Evolutionary conservation across 2,113 vertebrate species (phyloP).

Genomic region (Tor tambroides): DNA sequence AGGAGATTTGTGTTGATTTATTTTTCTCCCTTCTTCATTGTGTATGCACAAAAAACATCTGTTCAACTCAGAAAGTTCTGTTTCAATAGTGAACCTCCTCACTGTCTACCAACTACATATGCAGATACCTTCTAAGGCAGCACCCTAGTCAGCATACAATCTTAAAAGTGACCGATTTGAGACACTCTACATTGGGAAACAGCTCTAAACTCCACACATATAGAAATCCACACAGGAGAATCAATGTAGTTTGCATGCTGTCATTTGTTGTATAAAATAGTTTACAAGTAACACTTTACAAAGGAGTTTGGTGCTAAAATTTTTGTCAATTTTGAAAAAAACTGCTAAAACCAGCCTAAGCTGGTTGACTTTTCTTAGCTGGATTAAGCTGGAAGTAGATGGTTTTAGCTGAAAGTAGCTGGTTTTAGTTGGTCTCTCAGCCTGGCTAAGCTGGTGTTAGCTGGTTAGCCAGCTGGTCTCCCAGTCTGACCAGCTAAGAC

Average conservation of each 20-base stretch:
- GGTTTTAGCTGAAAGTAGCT: too few relatives aligned
- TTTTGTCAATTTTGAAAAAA: too few relatives aligned
- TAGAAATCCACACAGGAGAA: not conserved
- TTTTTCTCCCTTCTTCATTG: not conserved
- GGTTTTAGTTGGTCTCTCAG: too few relatives aligned
- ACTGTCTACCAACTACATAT: not conserved
- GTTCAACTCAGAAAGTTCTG: not conserved
- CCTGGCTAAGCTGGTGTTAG: too few relatives aligned
- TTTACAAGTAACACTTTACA: not conserved
- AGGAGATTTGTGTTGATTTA: slow-evolving; percentile 13
- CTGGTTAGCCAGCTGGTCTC: too few relatives aligned
- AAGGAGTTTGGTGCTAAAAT: not conserved
- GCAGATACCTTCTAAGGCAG: not conserved
- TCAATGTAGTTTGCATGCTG: not conserved
- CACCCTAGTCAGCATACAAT: not conserved
- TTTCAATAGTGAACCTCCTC: not conserved
- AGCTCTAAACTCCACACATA: not conserved
- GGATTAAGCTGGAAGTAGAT: too few relatives aligned
- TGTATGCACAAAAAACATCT: not conserved
- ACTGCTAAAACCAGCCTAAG: too few relatives aligned
- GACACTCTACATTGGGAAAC: not conserved
- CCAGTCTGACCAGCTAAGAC: too few relatives aligned
- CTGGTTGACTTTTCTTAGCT: too few relatives aligned
- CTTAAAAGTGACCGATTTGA: not conserved
- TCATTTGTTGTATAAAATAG: too few relatives aligned